Base-by-base conservation (phyloP, 2,888 invertebrate species). In the Perizoma flavofasciatum region DNA sequence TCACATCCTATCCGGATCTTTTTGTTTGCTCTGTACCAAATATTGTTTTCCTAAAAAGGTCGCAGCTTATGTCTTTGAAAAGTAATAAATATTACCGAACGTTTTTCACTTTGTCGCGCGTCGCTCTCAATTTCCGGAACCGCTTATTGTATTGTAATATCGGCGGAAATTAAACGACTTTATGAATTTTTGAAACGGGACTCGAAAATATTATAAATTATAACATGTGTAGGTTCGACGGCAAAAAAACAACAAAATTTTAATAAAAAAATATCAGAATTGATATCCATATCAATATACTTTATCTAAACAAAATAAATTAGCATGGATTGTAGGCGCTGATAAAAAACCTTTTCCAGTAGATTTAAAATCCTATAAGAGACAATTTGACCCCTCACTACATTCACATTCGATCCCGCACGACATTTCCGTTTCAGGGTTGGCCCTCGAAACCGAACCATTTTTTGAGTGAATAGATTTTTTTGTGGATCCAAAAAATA, bases 371-470 rank as follows among this genome's bases (percentile, higher is more conserved):
- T 49, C 52, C 56, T 33, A 43, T 49, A 57, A 49, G 49, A 43
- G 46, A 54, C 57, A 53, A 53, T 57, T 53, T 61, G 53, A 57
- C 56, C 57, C 49, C 53, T 55, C 41, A 59, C 50, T 55, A 59
- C 47, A 55, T 55, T 59, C 48, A 41, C 61, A 57, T 61, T 49
- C 39, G 50, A 61, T 51, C 32, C 40, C 58, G 8, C 32, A 32
- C 45, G 45, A 43, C 48, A 55, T 54, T 60, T 51, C 22, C 47
- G n/a, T 22, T 41, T 22, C 55, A 59, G 59, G 59, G 55, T 55
- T 59, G 59, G 10, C 49, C 39, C 9, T 10, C 11, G 0, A 22
- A 47, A 41, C 5, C 2, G 10, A 58, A 46, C 33, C 22, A 44
- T 44, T 41, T 41, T 41, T 9, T 4, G 5, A 41, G 41, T 41